phyloP scores from a whole-genome alignment of 2,797 vertebrate species.

The Perodicticus potto region DNA sequence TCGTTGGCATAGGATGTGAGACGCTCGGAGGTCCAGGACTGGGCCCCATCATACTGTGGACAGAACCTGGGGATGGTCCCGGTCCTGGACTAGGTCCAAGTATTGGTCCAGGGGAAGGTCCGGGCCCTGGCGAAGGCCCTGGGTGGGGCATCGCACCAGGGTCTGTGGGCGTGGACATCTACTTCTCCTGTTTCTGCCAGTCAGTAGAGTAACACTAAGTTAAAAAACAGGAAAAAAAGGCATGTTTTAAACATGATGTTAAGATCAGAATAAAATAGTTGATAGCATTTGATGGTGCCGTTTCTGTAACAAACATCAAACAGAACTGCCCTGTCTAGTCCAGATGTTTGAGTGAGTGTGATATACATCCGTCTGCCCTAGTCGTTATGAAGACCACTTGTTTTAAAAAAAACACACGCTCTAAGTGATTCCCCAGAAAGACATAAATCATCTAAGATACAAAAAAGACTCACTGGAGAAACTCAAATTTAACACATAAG shows the following conservation, averaged over 20 bases:
- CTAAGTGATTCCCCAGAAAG: constrained; percentile 61
- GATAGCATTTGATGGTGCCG: constrained; percentile 61
- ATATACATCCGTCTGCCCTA: constrained; percentile 29
- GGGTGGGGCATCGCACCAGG: constrained; percentile 96
- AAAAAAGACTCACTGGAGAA: constrained; percentile 68
- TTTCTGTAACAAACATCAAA: constrained; percentile 71
- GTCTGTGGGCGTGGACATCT: constrained; percentile 97
- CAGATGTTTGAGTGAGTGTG: constrained; percentile 71
- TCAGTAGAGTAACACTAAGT: constrained; percentile 77
- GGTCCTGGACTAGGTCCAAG: constrained; percentile 98
- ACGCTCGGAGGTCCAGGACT: constrained; percentile 96
- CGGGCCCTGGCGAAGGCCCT: constrained; percentile 96
- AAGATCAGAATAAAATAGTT: constrained; percentile 64
- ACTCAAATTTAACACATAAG: constrained; percentile 75
- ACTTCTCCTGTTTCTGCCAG: constrained; percentile 84
- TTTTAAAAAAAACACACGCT: constrained; percentile 56
- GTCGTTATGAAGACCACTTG: constrained; percentile 65
- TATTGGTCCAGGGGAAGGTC: constrained; percentile 97
- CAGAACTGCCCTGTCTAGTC: constrained; percentile 57
- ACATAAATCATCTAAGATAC: constrained; percentile 76
- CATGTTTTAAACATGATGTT: constrained; percentile 81
- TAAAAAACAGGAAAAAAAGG: constrained; percentile 72
- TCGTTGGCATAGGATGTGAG: constrained; percentile 92
- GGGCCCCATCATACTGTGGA: constrained; percentile 99
- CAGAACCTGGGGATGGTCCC: constrained; percentile 97